These are phyloP conservation scores for Oreochromis aureus DNA, from an alignment of 2,113 vertebrate genomes.

Conservation along the genomic window DNA sequence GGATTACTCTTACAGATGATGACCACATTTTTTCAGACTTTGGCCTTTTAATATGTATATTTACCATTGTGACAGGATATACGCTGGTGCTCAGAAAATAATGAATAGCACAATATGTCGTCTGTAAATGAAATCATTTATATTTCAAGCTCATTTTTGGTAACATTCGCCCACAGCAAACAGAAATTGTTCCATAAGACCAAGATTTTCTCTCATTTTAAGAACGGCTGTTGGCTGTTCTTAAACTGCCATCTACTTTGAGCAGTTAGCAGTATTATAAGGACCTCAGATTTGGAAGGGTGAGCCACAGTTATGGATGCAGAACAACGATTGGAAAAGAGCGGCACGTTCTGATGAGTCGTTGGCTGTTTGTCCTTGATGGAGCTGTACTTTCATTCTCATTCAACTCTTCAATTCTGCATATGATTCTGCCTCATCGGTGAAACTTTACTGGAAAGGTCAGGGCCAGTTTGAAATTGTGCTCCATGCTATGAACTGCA, in stretches of 20 bases:
- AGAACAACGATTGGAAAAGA: background rate
- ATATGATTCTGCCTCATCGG: background rate
- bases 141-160: background rate
- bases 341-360: background rate
- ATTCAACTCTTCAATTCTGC: conserved; percentile 27
- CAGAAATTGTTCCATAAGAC: background rate
- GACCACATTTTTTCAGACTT: background rate
- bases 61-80: background rate
- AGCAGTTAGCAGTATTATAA: background rate
- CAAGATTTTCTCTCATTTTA: background rate
- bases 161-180: background rate
- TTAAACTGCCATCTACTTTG: background rate
- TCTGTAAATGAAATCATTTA: background rate
- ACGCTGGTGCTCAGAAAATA: background rate
- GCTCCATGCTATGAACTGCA: conserved; percentile 9
- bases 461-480: conserved; percentile 36
- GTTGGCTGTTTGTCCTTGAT: conserved; percentile 1
- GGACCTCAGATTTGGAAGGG: too few species aligned
- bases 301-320: background rate
- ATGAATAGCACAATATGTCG: background rate
- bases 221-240: background rate
- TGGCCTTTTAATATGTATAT: background rate
- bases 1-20: background rate
- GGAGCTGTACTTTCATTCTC: conserved; percentile 3
- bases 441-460: conserved; percentile 41